These are phyloP conservation scores for Germaria angustata DNA, from an alignment of 2,888 invertebrate genomes.

Conservation along the genomic window DNA sequence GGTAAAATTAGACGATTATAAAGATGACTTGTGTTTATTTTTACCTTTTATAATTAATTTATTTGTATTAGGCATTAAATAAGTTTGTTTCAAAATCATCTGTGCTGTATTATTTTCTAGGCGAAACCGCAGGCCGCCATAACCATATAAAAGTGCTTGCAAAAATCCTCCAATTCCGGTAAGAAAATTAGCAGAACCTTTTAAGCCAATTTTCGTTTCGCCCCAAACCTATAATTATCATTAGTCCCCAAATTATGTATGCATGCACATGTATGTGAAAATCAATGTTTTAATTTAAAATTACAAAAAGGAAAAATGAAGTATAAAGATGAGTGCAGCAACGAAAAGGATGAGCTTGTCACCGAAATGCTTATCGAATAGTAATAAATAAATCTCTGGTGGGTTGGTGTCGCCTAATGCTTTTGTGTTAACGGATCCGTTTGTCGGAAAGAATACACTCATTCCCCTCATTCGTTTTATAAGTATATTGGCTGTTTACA, in stretches of 20 bases:
- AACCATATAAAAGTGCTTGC: conserved; percentile 82
- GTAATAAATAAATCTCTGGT: too few species aligned
- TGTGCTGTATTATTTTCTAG: conserved; percentile 69
- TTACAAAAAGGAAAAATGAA: too few species aligned
- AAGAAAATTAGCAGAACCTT: conserved; percentile 83
- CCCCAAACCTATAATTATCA: conserved; percentile 82
- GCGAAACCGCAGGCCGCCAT: conserved; percentile 82
- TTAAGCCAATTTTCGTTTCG: conserved; percentile 81
- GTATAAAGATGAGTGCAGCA: too few species aligned
- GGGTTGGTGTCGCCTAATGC: too few species aligned
- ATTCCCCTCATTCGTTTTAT: too few species aligned
- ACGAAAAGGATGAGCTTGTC: too few species aligned
- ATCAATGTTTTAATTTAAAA: too few species aligned
- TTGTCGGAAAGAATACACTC: too few species aligned
- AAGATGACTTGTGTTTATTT: background rate
- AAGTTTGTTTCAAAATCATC: conserved; percentile 58
- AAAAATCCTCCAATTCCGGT: conserved; percentile 84
- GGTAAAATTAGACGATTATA: background rate
- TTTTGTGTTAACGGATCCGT: too few species aligned
- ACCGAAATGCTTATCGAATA: too few species aligned
- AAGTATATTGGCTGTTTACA: too few species aligned
- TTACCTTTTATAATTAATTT: conserved; percentile 66
- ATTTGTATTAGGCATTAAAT: conserved; percentile 43
- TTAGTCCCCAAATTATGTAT: too few species aligned
- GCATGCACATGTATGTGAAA: background rate